These are phyloP conservation scores for Peromyscus attwateri DNA, from an alignment of 2,797 vertebrate species.

Conservation along the genomic window DNA sequence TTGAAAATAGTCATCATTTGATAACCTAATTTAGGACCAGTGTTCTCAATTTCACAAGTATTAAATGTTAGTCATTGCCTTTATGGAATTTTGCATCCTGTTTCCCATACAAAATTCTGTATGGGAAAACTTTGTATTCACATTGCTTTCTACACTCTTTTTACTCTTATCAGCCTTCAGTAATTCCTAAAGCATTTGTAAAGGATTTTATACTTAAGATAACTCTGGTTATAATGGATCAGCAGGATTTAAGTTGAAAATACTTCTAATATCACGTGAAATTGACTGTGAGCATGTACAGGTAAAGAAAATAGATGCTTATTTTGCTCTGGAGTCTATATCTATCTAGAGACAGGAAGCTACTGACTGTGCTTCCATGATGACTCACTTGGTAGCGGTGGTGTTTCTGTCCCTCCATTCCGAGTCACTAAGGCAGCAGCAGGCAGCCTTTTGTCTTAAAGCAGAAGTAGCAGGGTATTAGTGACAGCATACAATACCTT, in stretches of 20 bases:
- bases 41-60: constrained; percentile 11
- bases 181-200: neutral
- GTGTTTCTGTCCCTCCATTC: neutral
- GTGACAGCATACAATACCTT: neutral
- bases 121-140: neutral
- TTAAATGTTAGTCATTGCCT: neutral
- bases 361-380: neutral
- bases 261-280: neutral
- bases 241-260: neutral
- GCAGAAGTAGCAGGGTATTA: neutral
- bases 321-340: neutral
- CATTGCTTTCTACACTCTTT: neutral
- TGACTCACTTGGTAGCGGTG: neutral
- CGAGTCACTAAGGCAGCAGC: fast-evolving
- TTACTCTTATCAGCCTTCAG: neutral
- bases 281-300: neutral
- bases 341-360: neutral
- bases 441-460: neutral
- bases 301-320: neutral
- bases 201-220: neutral
- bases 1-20: constrained; percentile 38
- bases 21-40: constrained; percentile 38
- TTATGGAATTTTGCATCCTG: neutral
- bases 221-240: neutral
- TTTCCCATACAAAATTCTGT: neutral